phyloP scores from a whole-genome alignment of 2,113 vertebrate species.

The Laticauda laticaudata region DNA sequence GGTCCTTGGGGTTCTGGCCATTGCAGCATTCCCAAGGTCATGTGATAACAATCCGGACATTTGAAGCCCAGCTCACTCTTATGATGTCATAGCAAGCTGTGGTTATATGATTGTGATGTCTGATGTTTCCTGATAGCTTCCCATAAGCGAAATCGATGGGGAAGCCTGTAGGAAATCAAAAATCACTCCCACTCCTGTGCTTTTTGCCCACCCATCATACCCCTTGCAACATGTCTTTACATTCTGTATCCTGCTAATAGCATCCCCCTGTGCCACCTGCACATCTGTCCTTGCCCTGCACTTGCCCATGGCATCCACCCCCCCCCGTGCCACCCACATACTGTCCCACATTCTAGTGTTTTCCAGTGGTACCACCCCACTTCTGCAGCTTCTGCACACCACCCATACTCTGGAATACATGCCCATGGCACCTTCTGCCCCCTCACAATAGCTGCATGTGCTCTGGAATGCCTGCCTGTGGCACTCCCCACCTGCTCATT shows the following conservation, averaged over 20 bases:
- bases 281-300: neutral
- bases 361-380: neutral
- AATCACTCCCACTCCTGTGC: neutral
- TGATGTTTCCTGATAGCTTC: neutral
- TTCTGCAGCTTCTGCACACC: neutral
- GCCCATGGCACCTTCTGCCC: neutral
- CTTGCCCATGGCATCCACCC: neutral
- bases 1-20: too few relatives aligned
- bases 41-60: too few relatives aligned
- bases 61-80: too few relatives aligned
- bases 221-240: neutral
- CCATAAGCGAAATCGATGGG: neutral
- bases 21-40: too few relatives aligned
- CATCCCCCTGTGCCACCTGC: neutral
- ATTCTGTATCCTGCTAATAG: neutral
- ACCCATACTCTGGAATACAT: neutral
- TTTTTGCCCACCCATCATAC: neutral
- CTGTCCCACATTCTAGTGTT: neutral
- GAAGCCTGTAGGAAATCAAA: neutral
- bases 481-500: neutral
- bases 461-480: neutral
- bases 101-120: too few relatives aligned
- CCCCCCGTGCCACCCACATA: neutral
- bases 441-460: neutral
- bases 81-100: too few relatives aligned